Conservation (phyloP, 2,888 invertebrate genomes). For the Drosophila monieri region DNA sequence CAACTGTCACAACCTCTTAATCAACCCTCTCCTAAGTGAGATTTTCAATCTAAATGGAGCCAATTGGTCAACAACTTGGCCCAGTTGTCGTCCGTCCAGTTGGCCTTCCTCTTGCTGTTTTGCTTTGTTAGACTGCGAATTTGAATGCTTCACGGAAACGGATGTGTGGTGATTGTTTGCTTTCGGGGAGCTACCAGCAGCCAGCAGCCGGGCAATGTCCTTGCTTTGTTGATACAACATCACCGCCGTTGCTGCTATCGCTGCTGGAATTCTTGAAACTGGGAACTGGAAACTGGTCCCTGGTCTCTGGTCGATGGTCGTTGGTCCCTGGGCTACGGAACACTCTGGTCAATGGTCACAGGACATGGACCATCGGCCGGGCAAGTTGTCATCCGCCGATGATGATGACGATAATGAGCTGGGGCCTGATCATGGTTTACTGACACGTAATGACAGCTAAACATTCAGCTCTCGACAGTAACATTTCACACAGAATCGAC, state of each 20-base stretch:
- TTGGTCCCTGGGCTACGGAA: conserved; percentile 6
- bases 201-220: conserved; percentile 28
- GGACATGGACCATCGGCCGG: conserved; percentile 19
- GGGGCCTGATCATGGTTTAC: conserved; percentile 69
- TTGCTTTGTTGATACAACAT: conserved; percentile 53
- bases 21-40: conserved; percentile 30
- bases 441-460: conserved; percentile 79
- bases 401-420: conserved; percentile 48
- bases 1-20: not conserved
- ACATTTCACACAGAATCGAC: conserved; percentile 33
- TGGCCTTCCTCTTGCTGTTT: conserved; percentile 26
- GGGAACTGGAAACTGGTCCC: not conserved
- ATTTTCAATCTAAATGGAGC: conserved; percentile 53
- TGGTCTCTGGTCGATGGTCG: not conserved
- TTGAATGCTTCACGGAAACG: conserved; percentile 62
- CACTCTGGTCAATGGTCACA: conserved; percentile 11
- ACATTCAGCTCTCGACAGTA: conserved; percentile 65
- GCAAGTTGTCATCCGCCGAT: conserved; percentile 38
- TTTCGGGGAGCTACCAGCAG: conserved; percentile 21
- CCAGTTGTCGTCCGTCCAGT: conserved; percentile 29
- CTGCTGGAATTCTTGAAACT: conserved; percentile 1
- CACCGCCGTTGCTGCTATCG: conserved; percentile 25
- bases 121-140: conserved; percentile 37
- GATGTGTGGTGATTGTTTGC: conserved; percentile 62
- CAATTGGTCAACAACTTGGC: conserved; percentile 54